Conservation (phyloP, 2,113 vertebrate genomes). For the Dasyornis broadbenti region DNA sequence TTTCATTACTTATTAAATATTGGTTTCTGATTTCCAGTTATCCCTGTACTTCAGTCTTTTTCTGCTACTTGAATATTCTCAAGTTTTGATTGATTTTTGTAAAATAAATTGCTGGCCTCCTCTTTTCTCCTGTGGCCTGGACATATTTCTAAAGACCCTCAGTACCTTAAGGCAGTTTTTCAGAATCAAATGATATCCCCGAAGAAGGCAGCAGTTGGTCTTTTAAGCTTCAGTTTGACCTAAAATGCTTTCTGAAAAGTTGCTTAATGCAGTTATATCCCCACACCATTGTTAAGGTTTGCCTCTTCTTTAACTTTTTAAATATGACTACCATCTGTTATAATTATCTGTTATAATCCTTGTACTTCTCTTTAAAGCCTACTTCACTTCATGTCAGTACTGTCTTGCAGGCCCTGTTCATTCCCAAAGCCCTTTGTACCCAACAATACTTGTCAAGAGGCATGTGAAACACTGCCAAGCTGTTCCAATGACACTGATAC, state of each 20-base stretch:
- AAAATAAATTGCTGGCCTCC: not conserved
- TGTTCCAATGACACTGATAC: not conserved
- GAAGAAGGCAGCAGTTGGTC: not conserved
- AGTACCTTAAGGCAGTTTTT: not conserved
- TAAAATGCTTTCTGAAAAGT: not conserved
- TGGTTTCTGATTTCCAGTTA: not conserved
- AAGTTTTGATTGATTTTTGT: not conserved
- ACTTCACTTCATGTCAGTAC: not conserved
- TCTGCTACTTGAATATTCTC: not conserved
- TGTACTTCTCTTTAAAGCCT: not conserved
- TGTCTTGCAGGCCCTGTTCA: not conserved
- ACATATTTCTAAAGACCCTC: not conserved
- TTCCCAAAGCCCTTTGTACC: not conserved
- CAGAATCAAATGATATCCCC: not conserved
- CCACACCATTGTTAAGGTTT: not conserved
- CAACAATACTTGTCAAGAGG: not conserved
- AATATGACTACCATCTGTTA: not conserved
- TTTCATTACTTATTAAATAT: not conserved
- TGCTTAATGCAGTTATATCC: not conserved
- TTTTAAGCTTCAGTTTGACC: not conserved
- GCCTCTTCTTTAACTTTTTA: not conserved
- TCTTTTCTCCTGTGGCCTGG: not conserved
- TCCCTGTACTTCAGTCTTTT: not conserved
- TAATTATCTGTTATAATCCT: not conserved
- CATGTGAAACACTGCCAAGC: not conserved